Percentiles rank a stretch among this genome's conserved stretches.
Evolutionary conservation across 2,888 invertebrate species (phyloP).

Genomic region (Dynastes tityus): DNA sequence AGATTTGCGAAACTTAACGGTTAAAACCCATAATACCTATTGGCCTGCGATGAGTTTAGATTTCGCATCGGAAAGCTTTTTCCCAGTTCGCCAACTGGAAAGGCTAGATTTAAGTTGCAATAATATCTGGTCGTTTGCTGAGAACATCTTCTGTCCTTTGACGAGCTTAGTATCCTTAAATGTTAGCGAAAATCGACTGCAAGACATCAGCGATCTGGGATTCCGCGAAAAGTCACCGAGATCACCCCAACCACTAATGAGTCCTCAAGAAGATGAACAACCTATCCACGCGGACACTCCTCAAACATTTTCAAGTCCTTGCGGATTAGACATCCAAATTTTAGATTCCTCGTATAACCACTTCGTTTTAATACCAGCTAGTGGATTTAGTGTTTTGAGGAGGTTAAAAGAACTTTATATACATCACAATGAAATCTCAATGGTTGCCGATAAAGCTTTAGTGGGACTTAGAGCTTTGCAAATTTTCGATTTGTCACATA

Average conservation of each 20-base stretch:
- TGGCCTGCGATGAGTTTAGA: slow-evolving; percentile 90
- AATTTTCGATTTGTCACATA: slow-evolving; percentile 91
- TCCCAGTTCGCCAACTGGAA: slow-evolving; percentile 84
- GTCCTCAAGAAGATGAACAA: slow-evolving; percentile 74
- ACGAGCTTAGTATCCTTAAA: slow-evolving; percentile 86
- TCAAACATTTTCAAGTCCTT: slow-evolving; percentile 71
- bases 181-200: slow-evolving; percentile 89
- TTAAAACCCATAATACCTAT: slow-evolving; percentile 87
- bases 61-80: slow-evolving; percentile 85
- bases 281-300: slow-evolving; percentile 66
- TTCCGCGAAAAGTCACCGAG: slow-evolving; percentile 80
- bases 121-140: slow-evolving; percentile 92
- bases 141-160: slow-evolving; percentile 87
- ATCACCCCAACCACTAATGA: slow-evolving; percentile 78
- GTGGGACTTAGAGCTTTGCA: slow-evolving; percentile 86
- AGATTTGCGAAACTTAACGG: slow-evolving; percentile 87
- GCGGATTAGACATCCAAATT: slow-evolving; percentile 86
- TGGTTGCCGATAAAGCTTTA: slow-evolving; percentile 89
- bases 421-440: slow-evolving; percentile 91
- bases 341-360: slow-evolving; percentile 90
- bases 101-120: slow-evolving; percentile 89
- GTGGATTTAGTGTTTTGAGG: slow-evolving; percentile 86
- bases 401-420: slow-evolving; percentile 86
- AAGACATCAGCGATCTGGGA: slow-evolving; percentile 90
- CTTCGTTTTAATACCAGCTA: slow-evolving; percentile 86